Conservation (phyloP, 2,797 vertebrate species). For the Orestias chungarensis region DNA sequence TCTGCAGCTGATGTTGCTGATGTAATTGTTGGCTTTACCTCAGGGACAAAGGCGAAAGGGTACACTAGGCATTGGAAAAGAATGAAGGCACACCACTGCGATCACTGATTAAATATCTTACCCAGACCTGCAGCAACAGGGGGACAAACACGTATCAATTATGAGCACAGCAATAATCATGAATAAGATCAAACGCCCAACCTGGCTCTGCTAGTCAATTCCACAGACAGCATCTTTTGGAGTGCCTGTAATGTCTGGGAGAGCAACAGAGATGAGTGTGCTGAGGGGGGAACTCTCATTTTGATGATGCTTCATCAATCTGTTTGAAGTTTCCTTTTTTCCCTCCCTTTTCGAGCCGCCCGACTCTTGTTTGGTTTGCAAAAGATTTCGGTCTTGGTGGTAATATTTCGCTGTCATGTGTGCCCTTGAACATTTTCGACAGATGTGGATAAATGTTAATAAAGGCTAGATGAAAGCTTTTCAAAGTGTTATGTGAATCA, state of each 20-base stretch:
- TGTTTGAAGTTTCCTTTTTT: slow-evolving; percentile 59
- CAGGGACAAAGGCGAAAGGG: slow-evolving; percentile 29
- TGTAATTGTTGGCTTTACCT: slow-evolving; percentile 41
- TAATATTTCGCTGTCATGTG: slow-evolving; percentile 32
- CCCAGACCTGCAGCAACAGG: slow-evolving; percentile 33
- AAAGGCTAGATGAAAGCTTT: slow-evolving; percentile 22
- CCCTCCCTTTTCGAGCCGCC: slow-evolving; percentile 36
- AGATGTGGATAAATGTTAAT: slow-evolving; percentile 25
- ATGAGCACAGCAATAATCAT: slow-evolving; percentile 55
- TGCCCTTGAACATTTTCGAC: slow-evolving; percentile 40
- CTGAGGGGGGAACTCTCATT: slow-evolving; percentile 55
- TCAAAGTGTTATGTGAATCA: slow-evolving; percentile 23
- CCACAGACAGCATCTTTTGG: slow-evolving; percentile 50
- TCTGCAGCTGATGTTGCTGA: slow-evolving; percentile 13
- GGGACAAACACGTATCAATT: slow-evolving; percentile 61
- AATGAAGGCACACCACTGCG: slow-evolving; percentile 28
- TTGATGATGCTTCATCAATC: slow-evolving; percentile 69
- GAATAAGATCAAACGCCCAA: slow-evolving; percentile 61
- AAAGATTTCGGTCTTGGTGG: slow-evolving; percentile 43
- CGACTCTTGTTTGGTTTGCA: slow-evolving; percentile 48
- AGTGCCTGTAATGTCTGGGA: slow-evolving; percentile 49
- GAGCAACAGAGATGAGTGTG: slow-evolving; percentile 49
- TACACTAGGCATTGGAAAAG: slow-evolving; percentile 11
- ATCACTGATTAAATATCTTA: slow-evolving; percentile 47
- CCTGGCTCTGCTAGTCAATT: slow-evolving; percentile 60